Evolutionary conservation across 2,797 vertebrate genomes (phyloP).

Genomic region (Acanthurus lineatus): DNA sequence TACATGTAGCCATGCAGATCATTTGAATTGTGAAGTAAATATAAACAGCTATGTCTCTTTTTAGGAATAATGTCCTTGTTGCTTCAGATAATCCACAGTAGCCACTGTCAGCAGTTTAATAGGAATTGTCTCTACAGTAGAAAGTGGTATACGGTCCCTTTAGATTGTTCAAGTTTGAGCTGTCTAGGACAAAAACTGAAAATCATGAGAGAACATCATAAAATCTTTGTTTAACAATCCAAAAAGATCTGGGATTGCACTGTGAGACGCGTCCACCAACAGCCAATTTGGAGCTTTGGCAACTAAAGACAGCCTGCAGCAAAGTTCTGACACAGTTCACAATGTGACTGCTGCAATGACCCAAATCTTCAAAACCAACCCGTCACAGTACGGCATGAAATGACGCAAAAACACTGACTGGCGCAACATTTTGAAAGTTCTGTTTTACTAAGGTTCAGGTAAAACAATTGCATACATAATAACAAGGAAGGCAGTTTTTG

Average conservation of each 20-base stretch:
- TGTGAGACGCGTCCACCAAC: background rate
- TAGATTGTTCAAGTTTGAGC: background rate
- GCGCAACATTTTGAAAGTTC: no score
- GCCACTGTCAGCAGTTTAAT: background rate
- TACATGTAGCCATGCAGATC: background rate
- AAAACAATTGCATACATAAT: no score
- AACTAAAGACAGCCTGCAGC: background rate
- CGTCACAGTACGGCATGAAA: no score
- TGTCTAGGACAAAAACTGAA: no score
- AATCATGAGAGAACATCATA: no score
- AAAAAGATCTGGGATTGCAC: background rate
- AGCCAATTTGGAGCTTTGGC: no score
- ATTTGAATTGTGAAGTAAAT: background rate
- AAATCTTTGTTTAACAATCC: background rate
- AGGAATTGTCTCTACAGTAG: background rate
- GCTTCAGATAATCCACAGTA: background rate
- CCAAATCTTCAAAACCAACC: no score
- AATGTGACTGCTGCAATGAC: no score
- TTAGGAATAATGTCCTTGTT: background rate
- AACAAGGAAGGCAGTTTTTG: no score
- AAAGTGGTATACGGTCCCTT: background rate
- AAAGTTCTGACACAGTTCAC: no score
- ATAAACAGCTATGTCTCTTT: constrained; percentile 5
- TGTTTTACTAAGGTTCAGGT: no score
- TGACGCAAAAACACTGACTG: no score